phyloP scores from a whole-genome alignment of 2,888 invertebrate species.

The Bembecia ichneumoniformis region DNA sequence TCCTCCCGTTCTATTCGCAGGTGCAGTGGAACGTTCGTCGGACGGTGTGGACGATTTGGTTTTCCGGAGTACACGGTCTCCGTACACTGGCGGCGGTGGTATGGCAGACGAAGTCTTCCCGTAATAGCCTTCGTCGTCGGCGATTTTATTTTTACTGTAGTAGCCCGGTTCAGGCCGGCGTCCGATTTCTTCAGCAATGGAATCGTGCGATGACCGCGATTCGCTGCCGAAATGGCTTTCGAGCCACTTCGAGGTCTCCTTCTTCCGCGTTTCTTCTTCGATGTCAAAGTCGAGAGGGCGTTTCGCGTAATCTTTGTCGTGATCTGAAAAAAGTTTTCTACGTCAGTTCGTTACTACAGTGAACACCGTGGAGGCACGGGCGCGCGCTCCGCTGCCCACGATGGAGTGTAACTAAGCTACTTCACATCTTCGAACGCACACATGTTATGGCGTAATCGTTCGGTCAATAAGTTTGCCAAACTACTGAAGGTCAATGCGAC shows the following conservation, averaged over 20 bases:
- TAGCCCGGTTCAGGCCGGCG: conserved; percentile 77
- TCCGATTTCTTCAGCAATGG: conserved; percentile 76
- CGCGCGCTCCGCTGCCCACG: conserved; percentile 40
- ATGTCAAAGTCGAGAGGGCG: conserved; percentile 88
- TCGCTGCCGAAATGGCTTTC: conserved; percentile 93
- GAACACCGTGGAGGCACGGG: conserved; percentile 26
- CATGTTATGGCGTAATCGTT: conserved; percentile 57
- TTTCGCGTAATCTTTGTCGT: conserved; percentile 82
- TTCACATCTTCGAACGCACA: conserved; percentile 31
- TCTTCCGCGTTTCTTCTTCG: conserved; percentile 90
- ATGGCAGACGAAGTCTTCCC: conserved; percentile 52
- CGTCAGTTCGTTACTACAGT: conserved; percentile 17
- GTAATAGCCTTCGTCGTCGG: conserved; percentile 61
- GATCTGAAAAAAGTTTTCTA: conserved; percentile 69
- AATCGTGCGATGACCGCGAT: conserved; percentile 82
- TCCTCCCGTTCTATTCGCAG: conserved; percentile 61
- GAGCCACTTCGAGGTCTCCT: conserved; percentile 92
- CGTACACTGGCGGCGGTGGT: conserved; percentile 58
- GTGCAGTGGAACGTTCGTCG: conserved; percentile 57
- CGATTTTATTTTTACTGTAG: conserved; percentile 80
- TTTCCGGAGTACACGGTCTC: conserved; percentile 60
- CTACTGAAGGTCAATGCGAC: conserved; percentile 63
- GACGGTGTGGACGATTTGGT: conserved; percentile 70
- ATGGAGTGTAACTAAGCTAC: conserved; percentile 41
- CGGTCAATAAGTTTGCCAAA: conserved; percentile 67